phyloP scores from a whole-genome alignment of 2,797 vertebrate genomes.

The Chelon labrosus region DNA sequence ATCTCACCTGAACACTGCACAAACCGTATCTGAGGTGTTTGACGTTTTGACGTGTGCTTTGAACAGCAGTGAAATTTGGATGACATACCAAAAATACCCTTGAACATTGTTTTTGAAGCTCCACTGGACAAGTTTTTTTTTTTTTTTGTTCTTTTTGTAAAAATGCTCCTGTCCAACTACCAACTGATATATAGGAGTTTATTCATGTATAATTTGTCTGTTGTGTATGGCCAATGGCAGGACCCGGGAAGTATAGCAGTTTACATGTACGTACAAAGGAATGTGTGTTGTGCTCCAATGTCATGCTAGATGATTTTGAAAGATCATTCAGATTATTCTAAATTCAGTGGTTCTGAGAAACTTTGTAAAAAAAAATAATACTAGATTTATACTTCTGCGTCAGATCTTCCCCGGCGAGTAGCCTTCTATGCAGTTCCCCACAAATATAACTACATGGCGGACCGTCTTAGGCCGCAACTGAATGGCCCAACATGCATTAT shows the following conservation, averaged over 20 bases:
- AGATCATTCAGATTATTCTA: background rate
- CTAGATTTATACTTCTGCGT: too few species aligned
- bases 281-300: background rate
- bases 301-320: constrained; percentile 17
- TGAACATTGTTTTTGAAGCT: constrained; percentile 35
- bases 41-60: constrained; percentile 49
- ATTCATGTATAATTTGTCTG: background rate
- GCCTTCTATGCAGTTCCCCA: too few species aligned
- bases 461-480: too few species aligned
- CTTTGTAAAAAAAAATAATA: too few species aligned
- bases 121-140: background rate
- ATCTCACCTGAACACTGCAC: constrained; percentile 46
- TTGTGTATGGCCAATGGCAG: background rate
- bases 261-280: background rate
- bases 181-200: background rate
- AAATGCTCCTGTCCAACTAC: background rate
- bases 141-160: background rate
- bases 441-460: too few species aligned
- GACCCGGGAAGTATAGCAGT: background rate
- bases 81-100: constrained; percentile 31
- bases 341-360: too few species aligned
- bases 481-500: too few species aligned
- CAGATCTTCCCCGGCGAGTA: too few species aligned
- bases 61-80: constrained; percentile 38
- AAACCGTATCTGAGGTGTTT: constrained; percentile 52